Base-by-base conservation (phyloP, 1,140 invertebrate genomes). In the Lasioglossum albipes region DNA sequence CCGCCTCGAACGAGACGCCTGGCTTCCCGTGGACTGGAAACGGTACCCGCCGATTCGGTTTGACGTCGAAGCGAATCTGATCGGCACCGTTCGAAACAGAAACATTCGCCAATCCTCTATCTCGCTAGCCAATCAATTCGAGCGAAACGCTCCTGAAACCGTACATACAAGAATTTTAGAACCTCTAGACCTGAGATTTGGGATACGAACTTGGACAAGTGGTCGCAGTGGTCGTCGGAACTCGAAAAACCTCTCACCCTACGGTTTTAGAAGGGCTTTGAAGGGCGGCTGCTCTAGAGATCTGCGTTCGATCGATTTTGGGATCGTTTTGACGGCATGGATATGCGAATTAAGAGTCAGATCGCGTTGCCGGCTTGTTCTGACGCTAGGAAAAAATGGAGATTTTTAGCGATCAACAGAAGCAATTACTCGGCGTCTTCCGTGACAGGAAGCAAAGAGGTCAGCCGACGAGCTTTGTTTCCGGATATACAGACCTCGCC, bases 61-160 rank as follows among this genome's bases (percentile, higher is more conserved):
- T 69, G 76, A 65, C 69, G 9, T 73, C 72, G 65, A 79, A 66
- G 49, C 70, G 52, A 79, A 79, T 79, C 70, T 49, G 77, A 79
- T 66, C 77, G 62, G 18, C 16, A 6, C 22, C 7, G 18, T 18
- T 12, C 18, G 13, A 49, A n/a, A 59, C 42, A 57, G 54, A 27
- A 79, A 65, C 31, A 54, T 31, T 42, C 64, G 31, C 65, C 61
- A 10, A 66, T 73, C 36, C 20, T 9, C 31, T 54, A 45, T 45
- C 42, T n/a, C 13, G 7, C 31, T n/a, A 3, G 65, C 59, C 68
- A 68, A 76, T 69, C 77, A 57, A 79, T 74, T 57, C 70, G 9
- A 18, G 4, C 49, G 49, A 52, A 52, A 45, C 42, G 42, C 7
- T 7, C 9, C 42, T 12, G 42, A 45, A 12, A 45, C 42, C 42